Percentiles rank a stretch among this genome's conserved stretches.
These are phyloP conservation scores for Danio jaintianensis DNA, from an alignment of 2,797 vertebrate genomes.

Conservation along the genomic window DNA sequence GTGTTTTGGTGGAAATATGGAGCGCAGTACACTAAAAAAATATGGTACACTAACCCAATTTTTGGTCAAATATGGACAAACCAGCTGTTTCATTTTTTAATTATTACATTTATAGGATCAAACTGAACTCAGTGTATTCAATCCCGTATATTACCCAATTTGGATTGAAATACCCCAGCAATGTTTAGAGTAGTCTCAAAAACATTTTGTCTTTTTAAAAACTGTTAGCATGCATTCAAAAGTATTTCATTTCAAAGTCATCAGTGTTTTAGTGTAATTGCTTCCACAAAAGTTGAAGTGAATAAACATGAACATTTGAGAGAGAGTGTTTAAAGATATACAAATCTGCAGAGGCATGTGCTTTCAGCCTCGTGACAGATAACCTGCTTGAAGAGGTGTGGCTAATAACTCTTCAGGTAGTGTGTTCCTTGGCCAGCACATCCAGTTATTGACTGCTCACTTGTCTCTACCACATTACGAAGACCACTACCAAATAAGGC, in stretches of 20 bases:
- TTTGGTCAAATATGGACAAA: too few relatives aligned
- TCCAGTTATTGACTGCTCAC: conserved; percentile 52
- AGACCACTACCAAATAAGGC: conserved; percentile 40
- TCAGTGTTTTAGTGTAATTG: neutral
- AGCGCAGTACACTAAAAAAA: too few relatives aligned
- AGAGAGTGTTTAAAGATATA: conserved; percentile 13
- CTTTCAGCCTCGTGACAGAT: conserved; percentile 43
- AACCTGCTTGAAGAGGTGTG: conserved; percentile 49
- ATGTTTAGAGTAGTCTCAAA: too few relatives aligned
- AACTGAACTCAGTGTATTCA: too few relatives aligned
- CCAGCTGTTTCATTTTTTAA: too few relatives aligned
- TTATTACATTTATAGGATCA: too few relatives aligned
- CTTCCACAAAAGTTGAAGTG: neutral
- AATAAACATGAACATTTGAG: conserved; percentile 5
- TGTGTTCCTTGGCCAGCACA: conserved; percentile 55
- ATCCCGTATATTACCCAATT: too few relatives aligned
- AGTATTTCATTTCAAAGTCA: neutral
- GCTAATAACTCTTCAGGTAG: conserved; percentile 56
- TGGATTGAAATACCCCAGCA: too few relatives aligned
- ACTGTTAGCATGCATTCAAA: neutral
- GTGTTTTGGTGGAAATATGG: neutral
- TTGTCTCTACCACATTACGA: conserved; percentile 46
- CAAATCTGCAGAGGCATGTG: conserved; percentile 42
- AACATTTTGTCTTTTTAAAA: too few relatives aligned
- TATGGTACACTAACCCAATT: too few relatives aligned